phyloP scores from a whole-genome alignment of 2,797 vertebrate genomes.

The Mus spretus region DNA sequence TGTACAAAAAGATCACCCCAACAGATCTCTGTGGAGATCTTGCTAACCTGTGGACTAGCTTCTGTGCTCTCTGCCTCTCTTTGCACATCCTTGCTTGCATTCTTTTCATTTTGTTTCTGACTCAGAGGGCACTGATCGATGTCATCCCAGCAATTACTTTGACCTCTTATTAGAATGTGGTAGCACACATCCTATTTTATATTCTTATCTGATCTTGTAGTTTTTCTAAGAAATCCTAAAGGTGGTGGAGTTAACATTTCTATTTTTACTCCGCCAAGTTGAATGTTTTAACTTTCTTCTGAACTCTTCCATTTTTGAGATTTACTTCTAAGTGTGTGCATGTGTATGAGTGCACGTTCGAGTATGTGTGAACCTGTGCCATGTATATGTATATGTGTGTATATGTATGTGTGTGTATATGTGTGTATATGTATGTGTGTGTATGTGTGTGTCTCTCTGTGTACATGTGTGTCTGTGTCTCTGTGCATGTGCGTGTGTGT shows the following conservation, averaged over 20 bases:
- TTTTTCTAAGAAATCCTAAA: slow-evolving; percentile 21
- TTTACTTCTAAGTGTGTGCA: background rate
- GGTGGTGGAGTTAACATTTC: background rate
- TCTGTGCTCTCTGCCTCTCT: background rate
- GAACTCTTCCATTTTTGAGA: background rate
- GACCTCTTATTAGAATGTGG: background rate
- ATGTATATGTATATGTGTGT: background rate
- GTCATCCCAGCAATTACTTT: background rate
- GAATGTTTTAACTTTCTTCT: background rate
- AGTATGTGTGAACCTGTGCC: no score
- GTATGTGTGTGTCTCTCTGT: background rate
- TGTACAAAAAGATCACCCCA: background rate
- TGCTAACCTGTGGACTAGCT: no score
- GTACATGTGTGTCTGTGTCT: background rate
- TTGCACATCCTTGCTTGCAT: background rate
- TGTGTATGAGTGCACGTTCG: background rate
- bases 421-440: no score
- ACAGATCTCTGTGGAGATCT: background rate
- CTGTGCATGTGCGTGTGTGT: background rate
- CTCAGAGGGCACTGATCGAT: background rate
- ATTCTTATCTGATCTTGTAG: slow-evolving; percentile 28
- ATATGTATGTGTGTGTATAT: background rate
- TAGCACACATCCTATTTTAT: background rate
- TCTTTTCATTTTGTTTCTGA: background rate
- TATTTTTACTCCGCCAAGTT: background rate